A percentile compares a stretch with the other conserved stretches of the same genome.
phyloP scores from a whole-genome alignment of 2,888 invertebrate species.

The Nasonovia ribisnigri region DNA sequence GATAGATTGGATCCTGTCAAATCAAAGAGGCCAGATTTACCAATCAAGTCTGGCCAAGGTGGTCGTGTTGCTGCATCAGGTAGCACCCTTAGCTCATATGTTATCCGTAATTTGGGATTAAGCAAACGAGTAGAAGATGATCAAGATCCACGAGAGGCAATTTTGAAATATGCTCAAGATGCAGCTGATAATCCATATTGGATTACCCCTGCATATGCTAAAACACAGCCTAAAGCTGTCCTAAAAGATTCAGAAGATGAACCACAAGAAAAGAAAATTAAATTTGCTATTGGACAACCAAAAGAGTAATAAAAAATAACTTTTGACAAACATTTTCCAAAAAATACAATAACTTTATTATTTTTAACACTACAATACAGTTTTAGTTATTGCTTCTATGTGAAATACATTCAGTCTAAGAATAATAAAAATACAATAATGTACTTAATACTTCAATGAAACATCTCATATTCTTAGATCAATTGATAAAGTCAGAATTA shows the following conservation, averaged over 20 bases:
- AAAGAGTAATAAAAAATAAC: not conserved
- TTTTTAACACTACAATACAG: conserved; percentile 33
- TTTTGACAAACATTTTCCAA: conserved; percentile 4
- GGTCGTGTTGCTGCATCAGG: conserved; percentile 95
- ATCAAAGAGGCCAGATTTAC: conserved; percentile 85
- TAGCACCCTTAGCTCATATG: conserved; percentile 95
- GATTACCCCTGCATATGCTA: conserved; percentile 92
- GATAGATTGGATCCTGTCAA: conserved; percentile 89
- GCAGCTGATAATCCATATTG: conserved; percentile 97
- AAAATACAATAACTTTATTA: conserved; percentile 37
- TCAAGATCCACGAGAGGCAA: conserved; percentile 93
- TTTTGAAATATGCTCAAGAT: conserved; percentile 93
- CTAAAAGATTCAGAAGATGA: conserved; percentile 71
- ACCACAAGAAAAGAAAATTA: conserved; percentile 59
- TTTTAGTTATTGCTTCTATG: conserved; percentile 38
- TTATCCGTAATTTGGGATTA: conserved; percentile 93
- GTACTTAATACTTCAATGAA: not conserved
- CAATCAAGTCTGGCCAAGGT: conserved; percentile 86
- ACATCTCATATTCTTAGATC: not conserved
- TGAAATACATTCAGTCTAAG: conserved; percentile 52
- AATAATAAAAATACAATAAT: conserved; percentile 40
- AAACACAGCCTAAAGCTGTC: conserved; percentile 88
- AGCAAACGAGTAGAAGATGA: conserved; percentile 93
- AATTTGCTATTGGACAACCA: conserved; percentile 55
- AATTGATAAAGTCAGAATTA: not conserved